Conservation (phyloP, 92 coral and sea anemone species). For the Porites cylindrica region DNA sequence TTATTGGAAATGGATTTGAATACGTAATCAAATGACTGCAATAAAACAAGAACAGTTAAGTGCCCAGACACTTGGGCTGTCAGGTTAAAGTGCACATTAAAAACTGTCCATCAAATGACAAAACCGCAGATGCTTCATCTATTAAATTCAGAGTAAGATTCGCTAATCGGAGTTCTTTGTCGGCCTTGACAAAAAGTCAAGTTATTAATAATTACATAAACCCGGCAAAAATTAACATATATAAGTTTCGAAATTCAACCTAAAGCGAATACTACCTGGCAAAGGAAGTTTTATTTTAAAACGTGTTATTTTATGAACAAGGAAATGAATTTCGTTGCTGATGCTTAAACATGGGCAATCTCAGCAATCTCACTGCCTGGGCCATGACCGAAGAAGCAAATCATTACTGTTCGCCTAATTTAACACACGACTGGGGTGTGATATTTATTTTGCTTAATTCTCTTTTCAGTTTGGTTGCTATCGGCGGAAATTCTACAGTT, state of each 20-base stretch:
- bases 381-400: not conserved
- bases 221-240: constrained; percentile 14
- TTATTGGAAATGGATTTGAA: too few species aligned
- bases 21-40: too few species aligned
- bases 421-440: constrained; percentile 12
- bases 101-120: too few species aligned
- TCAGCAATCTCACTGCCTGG: too few species aligned
- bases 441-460: constrained; percentile 33
- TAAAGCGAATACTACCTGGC: not conserved
- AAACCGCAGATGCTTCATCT: too few species aligned
- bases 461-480: constrained; percentile 32
- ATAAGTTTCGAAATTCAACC: not conserved
- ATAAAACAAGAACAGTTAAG: too few species aligned
- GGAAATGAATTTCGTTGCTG: not conserved
- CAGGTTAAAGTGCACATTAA: too few species aligned
- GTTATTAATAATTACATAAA: not conserved
- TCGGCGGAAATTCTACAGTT: constrained; percentile 51
- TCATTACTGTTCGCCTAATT: constrained; percentile 18
- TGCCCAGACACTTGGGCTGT: too few species aligned
- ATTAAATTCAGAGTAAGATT: not conserved
- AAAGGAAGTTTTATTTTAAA: not conserved
- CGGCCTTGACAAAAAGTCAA: not conserved
- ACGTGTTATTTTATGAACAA: not conserved
- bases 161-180: not conserved
- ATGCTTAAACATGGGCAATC: not conserved